Evolutionary conservation across 2,113 vertebrate genomes (phyloP).

Genomic region (Oncorhynchus mykiss): DNA sequence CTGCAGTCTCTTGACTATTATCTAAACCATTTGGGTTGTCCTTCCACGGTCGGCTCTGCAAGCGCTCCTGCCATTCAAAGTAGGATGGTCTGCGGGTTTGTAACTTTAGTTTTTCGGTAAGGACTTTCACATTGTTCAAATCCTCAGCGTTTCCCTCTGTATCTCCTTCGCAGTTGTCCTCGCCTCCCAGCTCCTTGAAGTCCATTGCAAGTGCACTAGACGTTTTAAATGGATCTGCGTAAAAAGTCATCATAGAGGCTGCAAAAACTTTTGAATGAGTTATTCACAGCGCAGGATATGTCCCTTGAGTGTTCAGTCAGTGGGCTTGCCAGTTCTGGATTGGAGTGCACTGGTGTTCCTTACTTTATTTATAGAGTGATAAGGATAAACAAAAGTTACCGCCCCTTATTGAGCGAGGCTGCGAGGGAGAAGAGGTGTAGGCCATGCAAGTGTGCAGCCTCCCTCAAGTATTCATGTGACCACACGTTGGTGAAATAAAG

Average conservation of each 20-base stretch:
- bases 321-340: neutral
- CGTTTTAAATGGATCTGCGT: neutral
- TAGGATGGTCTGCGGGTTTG: conserved; percentile 90
- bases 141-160: conserved; percentile 72
- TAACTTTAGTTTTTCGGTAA: conserved; percentile 88
- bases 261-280: neutral
- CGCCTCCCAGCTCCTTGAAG: conserved; percentile 76
- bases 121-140: conserved; percentile 85
- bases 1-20: conserved; percentile 19
- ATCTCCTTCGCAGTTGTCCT: conserved; percentile 72
- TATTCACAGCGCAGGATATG: neutral
- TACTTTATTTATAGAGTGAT: conserved; percentile 49
- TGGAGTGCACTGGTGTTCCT: conserved; percentile 28
- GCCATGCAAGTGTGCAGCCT: neutral
- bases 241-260: conserved; percentile 46
- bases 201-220: conserved; percentile 59
- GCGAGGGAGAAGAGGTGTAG: neutral
- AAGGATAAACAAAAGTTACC: conserved; percentile 47
- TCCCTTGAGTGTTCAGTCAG: neutral
- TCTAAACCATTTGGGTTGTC: neutral
- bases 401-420: conserved; percentile 43
- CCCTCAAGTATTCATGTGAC: neutral
- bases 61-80: conserved; percentile 86
- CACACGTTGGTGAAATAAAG: neutral
- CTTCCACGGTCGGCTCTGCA: conserved; percentile 79